Evolutionary conservation across 2,797 vertebrate species (phyloP).

Genomic region (Galaxias olidus): DNA sequence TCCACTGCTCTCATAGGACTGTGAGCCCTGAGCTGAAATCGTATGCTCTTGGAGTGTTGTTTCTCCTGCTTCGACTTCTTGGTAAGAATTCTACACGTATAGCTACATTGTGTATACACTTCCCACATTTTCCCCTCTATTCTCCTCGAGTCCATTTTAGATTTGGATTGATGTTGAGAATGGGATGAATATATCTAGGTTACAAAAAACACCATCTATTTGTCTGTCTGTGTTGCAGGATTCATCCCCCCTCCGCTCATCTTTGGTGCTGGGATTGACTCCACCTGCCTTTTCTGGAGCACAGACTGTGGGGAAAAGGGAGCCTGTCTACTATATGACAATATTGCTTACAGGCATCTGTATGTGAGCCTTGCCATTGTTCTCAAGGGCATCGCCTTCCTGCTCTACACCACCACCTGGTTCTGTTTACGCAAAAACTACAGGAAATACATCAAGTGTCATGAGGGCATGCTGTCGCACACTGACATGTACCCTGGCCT

Average conservation of each 20-base stretch:
- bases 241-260: conserved; percentile 98
- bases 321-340: conserved; percentile 93
- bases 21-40: conserved; percentile 98
- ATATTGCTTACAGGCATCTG: conserved; percentile 88
- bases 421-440: conserved; percentile 94
- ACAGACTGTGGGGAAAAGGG: conserved; percentile 89
- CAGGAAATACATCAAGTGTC: conserved; percentile 93
- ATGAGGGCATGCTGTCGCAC: conserved; percentile 85
- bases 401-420: conserved; percentile 95
- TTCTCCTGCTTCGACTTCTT: conserved; percentile 90
- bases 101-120: background rate
- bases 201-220: background rate
- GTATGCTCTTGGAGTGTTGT: conserved; percentile 93
- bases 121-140: no score
- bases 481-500: conserved; percentile 93
- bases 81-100: conserved; percentile 75
- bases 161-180: no score
- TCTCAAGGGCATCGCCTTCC: conserved; percentile 92
- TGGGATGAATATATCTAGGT: no score
- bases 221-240: conserved; percentile 70
- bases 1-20: conserved; percentile 73
- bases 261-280: conserved; percentile 96
- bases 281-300: conserved; percentile 98
- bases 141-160: no score
- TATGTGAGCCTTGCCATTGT: conserved; percentile 95